Evolutionary conservation across 2,113 vertebrate genomes (phyloP), one percentile per base, ranked within the genome.

Genomic region (Pachyramphus minor): DNA sequence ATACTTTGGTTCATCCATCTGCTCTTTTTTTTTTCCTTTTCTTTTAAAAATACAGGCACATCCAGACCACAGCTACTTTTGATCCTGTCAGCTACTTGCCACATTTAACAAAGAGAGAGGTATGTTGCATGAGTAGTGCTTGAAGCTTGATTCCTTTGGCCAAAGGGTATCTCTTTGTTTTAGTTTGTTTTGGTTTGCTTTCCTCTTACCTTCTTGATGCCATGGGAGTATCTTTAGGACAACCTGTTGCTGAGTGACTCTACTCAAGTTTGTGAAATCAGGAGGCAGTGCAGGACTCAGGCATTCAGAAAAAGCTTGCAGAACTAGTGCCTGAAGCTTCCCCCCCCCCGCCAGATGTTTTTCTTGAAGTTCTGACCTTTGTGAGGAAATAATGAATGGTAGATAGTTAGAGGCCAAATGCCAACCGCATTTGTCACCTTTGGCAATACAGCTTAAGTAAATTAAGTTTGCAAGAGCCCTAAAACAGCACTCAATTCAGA

Each of bases 1-100:
- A 7, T 64, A 84, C 93, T 96, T 93, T 62, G 35, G 76, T 83
- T 60, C 10, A 9, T 50, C 95, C 88, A 97, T 93, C 96, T 97
- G 96, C 80, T 87, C 58, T 31, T 81, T 69, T 67, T 64, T 88
- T 49, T 58, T 7, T 44, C 1, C 5, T 74, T 80, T 80, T 45
- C 20, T 77, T 66, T 64, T 77, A 31, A n/a, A 88, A 76, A 83
- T 45, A 63, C 44, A 47, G 11, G 9, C 37, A 27, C 63, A 44
- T 89, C 16, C 41, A 95, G 74, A 73, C 68, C 95, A 91, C 8
- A 19, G 71, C 73, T 87, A 49, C 87, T 72, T 91, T 89, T 79
- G 74, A 85, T 60, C 74, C 74, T 91, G 53, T 22, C 58, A 73
- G 25, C 31, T 83, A 2, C 45, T 42, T 53, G 31, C 64, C 14